Percentiles rank a stretch among this genome's conserved stretches.
Evolutionary conservation across 2,888 invertebrate species (phyloP).

Genomic region (Parnassius glacialis): DNA sequence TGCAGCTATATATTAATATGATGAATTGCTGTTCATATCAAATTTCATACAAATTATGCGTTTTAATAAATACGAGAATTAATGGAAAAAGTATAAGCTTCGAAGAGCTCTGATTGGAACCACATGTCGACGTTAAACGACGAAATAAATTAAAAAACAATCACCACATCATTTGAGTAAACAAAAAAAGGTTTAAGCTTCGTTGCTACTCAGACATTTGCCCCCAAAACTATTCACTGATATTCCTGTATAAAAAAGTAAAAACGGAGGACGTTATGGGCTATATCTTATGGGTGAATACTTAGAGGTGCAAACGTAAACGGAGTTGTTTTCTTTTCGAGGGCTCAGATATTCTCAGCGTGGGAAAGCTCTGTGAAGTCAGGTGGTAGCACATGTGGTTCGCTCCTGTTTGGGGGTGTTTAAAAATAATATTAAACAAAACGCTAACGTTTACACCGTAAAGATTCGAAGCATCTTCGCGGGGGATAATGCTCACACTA

Average conservation of each 20-base stretch:
- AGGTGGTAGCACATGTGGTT: constrained; percentile 77
- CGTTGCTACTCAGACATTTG: constrained; percentile 66
- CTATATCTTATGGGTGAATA: constrained; percentile 43
- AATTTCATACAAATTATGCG: constrained; percentile 26
- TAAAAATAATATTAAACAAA: constrained; percentile 75
- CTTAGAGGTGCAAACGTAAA: constrained; percentile 52
- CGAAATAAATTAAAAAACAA: constrained; percentile 80
- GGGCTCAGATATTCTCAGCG: constrained; percentile 59
- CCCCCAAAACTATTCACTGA: constrained; percentile 59
- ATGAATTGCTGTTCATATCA: constrained; percentile 17
- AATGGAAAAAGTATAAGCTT: constrained; percentile 67
- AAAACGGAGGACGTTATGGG: constrained; percentile 41
- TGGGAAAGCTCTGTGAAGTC: constrained; percentile 76
- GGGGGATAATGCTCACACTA: constrained; percentile 58
- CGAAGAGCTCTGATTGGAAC: constrained; percentile 71
- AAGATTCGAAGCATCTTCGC: constrained; percentile 56
- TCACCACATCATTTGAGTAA: constrained; percentile 77
- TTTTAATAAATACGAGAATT: constrained; percentile 44
- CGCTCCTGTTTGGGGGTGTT: constrained; percentile 68
- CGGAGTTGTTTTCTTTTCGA: constrained; percentile 63
- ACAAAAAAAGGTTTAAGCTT: constrained; percentile 70
- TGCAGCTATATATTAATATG: no score
- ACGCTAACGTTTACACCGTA: constrained; percentile 60
- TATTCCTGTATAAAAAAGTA: constrained; percentile 38
- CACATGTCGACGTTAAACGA: constrained; percentile 73